Base-by-base conservation (phyloP, 1,140 invertebrate species). In the Aphaenogaster floridana region DNA sequence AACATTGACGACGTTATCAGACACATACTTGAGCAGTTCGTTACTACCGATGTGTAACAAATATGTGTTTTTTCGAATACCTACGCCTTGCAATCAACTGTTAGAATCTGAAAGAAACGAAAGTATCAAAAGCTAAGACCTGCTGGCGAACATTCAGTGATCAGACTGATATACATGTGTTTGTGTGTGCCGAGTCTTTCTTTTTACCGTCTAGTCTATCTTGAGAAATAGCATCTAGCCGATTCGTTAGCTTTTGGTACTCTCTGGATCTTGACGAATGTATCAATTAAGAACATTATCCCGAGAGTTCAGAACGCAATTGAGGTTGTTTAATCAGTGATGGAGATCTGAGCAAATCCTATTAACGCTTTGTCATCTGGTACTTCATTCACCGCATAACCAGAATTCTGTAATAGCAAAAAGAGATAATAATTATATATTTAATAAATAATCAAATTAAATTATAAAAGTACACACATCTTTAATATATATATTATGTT, bases 331-430 rank as follows among this genome's bases (percentile, higher is more conserved):
- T 96, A 98, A 96, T 98, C 98, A 28, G 97, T 97, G 93, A 99
- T 97, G 57, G 99, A 99, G 91, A 99, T 97, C 96, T 99, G 99
- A 94, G 99, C 99, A 96, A 98, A 99, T 92, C 99, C 99, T 93
- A 99, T 97, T 84, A 99, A 96, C 11, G 98, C 97, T 91, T 99
- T 98, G 94, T 99, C 99, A 95, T 99, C 99, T 21, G 98, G 97
- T 36, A 97, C 96, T 96, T 99, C 98, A 92, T 97, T 98, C 34
- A 96, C 96, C 86, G 97, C 97, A 89, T 97, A 97, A 68, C 97
- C 97, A 52, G 98, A 98, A 95, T 97, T 98, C 98, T 98, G 96
- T 81, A 97, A 97, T 91, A 89, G 92, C 90, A 74, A 42, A 71
- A 64, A 50, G 42, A 69, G 68, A 45, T 36, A 68, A 21, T 15